A percentile compares a stretch with the other conserved stretches of the same genome.
Conservation (phyloP, 2,113 vertebrate species). For the Tursiops truncatus region DNA sequence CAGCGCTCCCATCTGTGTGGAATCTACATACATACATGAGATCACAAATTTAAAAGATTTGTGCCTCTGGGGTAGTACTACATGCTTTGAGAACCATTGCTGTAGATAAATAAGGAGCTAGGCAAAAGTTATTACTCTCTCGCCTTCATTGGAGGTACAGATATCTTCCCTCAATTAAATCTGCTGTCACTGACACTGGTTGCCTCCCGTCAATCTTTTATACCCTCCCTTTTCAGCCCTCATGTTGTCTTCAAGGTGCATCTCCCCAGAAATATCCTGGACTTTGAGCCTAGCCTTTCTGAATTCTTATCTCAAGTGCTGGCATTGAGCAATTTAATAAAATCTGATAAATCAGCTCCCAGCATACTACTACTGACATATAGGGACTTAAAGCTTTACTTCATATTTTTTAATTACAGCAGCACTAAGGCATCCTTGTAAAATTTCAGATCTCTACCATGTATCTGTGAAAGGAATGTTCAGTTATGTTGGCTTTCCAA, state of each 20-base stretch:
- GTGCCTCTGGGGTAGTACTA: not conserved
- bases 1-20: fast-evolving
- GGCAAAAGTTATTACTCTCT: not conserved
- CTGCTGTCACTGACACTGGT: not conserved
- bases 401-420: not conserved
- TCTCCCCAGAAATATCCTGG: not conserved
- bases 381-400: not conserved
- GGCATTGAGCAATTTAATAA: not conserved
- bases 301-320: not conserved
- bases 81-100: not conserved
- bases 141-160: not conserved
- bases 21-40: not conserved
- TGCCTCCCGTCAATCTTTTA: not conserved
- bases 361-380: not conserved
- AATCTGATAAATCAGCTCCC: not conserved
- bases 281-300: not conserved
- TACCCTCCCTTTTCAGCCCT: not conserved
- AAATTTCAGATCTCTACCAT: not conserved
- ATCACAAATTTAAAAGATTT: not conserved
- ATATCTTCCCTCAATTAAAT: not conserved
- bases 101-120: not conserved
- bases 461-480: not conserved
- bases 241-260: not conserved
- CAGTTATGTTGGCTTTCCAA: not conserved
- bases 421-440: not conserved